Evolutionary conservation across 2,113 vertebrate genomes (phyloP), one percentile per base, ranked within the genome.

Genomic region (Sinocyclocheilus anshuiensis): DNA sequence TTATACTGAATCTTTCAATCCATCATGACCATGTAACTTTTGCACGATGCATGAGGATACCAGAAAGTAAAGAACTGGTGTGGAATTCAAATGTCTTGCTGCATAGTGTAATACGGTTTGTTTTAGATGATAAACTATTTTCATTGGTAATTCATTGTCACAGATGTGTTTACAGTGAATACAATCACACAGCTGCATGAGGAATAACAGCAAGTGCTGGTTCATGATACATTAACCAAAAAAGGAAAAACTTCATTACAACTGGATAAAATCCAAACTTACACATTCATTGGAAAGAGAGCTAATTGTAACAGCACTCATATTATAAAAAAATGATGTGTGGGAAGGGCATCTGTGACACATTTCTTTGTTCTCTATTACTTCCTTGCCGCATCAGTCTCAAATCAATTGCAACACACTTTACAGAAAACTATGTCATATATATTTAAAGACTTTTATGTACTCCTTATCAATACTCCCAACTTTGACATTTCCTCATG

Each of bases 341-440:
- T 42, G 71, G 36, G 61, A 50, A 71, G 24, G 26, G 45, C 57
- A 6, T 1, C 63, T 39, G 6, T 26, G 42, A 61, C 29, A 45
- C 20, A 72, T 53, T 83, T 83, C 81, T 63, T 48, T 18, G 22
- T 76, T 7, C 11, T 76, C 22, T 76, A 24, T 13, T n/a, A 76
- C 5, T 75, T 61, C 71, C 53, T 84, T 26, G 3, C 4, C 1
- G 0, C 12, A 36, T 61, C 16, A 20, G 3, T 59, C 29, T 65
- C 20, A 33, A 84, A 9, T 50, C n/a, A n/a, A n/a, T 63, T 65
- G 83, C 4, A 29, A 33, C 59, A 29, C 57, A 22, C 45, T 63
- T 8, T 12, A 42, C 24, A 29, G 72, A 77, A 61, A 48, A 29
- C 36, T 50, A 10, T 74, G 39, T 50, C 74, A 76, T 26, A 48